A percentile compares a stretch with the other conserved stretches of the same genome.
Conservation (phyloP, 2,113 vertebrate species). For the Mionectes macconnelli region DNA sequence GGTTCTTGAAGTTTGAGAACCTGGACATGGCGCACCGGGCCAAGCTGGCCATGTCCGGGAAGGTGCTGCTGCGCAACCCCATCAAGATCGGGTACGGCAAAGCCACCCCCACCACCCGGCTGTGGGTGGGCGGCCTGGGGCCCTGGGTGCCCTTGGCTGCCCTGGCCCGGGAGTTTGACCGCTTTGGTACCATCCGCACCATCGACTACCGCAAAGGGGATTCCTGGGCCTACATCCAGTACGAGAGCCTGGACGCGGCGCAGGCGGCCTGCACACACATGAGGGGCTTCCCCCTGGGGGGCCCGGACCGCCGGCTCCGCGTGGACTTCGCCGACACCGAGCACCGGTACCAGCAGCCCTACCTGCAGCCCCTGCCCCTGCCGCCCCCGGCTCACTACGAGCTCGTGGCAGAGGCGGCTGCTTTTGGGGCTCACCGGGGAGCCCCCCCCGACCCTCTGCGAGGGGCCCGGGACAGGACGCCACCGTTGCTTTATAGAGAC, state of each 20-base stretch:
- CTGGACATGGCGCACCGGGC: slow-evolving; percentile 97
- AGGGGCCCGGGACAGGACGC: slow-evolving; percentile 90
- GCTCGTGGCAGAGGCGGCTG: slow-evolving; percentile 84
- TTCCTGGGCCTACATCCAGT: slow-evolving; percentile 98
- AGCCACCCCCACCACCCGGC: slow-evolving; percentile 91
- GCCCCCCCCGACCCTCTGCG: slow-evolving; percentile 85
- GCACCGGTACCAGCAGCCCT: slow-evolving; percentile 93
- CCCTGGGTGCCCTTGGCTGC: slow-evolving; percentile 94
- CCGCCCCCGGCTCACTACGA: slow-evolving; percentile 86
- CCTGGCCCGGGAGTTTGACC: slow-evolving; percentile 94
- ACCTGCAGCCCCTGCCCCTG: slow-evolving; percentile 90
- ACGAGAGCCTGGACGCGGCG: slow-evolving; percentile 95
- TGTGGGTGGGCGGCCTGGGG: slow-evolving; percentile 96
- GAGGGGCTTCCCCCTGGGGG: slow-evolving; percentile 93
- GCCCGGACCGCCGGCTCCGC: slow-evolving; percentile 89
- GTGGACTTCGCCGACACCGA: slow-evolving; percentile 97
- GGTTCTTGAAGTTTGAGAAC: slow-evolving; percentile 97
- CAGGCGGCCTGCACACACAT: slow-evolving; percentile 96
- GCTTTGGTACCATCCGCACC: slow-evolving; percentile 96
- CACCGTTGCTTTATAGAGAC: slow-evolving; percentile 90
- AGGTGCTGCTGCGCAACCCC: slow-evolving; percentile 90
- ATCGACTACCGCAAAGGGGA: slow-evolving; percentile 98
- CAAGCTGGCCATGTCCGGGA: slow-evolving; percentile 96
- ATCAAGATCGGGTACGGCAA: slow-evolving; percentile 98
- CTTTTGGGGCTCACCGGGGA: slow-evolving; percentile 87